A percentile compares a stretch with the other conserved stretches of the same genome.
Conservation (phyloP, 2,113 vertebrate genomes). For the Tupaia chinensis region DNA sequence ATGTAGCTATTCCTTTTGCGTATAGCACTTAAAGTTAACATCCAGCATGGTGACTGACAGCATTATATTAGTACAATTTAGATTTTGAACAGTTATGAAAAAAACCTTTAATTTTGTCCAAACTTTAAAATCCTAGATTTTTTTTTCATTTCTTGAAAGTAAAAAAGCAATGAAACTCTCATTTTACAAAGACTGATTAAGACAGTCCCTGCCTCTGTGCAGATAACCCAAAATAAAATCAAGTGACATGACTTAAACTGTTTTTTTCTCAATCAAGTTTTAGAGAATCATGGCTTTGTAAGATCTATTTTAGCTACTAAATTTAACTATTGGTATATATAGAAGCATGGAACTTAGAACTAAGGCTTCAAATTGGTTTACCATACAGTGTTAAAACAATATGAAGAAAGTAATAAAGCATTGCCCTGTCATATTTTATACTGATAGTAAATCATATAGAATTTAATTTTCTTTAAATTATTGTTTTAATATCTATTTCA, state of each 20-base stretch:
- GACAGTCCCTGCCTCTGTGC: background rate
- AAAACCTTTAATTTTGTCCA: too few relatives aligned
- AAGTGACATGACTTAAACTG: background rate
- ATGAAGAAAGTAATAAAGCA: background rate
- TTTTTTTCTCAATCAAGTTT: background rate
- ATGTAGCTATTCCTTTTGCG: too few relatives aligned
- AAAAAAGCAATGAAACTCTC: background rate
- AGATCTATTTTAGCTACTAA: background rate
- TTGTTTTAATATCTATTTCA: background rate
- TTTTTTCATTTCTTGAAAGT: background rate
- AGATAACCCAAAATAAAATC: background rate
- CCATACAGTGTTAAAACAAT: background rate
- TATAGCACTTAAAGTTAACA: too few relatives aligned
- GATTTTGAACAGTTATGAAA: too few relatives aligned
- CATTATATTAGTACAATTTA: too few relatives aligned
- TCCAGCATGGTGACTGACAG: too few relatives aligned
- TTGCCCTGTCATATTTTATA: background rate
- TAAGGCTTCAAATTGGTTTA: background rate
- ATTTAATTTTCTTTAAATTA: slow-evolving; percentile 40
- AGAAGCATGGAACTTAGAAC: background rate
- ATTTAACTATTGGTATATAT: background rate
- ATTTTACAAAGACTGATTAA: background rate
- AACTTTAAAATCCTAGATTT: too few relatives aligned
- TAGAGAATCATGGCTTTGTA: background rate
- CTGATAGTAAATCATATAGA: background rate